Base-by-base conservation (phyloP, 2,888 invertebrate genomes). In the Cancer borealis region DNA sequence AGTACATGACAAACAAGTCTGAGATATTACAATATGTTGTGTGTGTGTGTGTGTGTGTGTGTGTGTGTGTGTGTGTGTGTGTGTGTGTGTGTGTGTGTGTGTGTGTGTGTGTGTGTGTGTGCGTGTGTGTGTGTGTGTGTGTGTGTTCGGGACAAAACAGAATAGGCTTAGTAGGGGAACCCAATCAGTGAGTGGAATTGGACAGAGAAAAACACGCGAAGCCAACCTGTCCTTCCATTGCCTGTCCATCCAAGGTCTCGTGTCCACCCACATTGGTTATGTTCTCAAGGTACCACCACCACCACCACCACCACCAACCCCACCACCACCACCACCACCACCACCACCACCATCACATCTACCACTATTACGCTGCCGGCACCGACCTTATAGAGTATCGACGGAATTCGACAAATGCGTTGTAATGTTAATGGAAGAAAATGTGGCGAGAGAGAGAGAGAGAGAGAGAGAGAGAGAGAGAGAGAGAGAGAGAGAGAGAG, bases 121-220 rank as follows among this genome's bases (percentile, higher is more conserved):
- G 45, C 8, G 89, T 90, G 54, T 90, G 91, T 90, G 54, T 49
- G 91, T 90, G 91, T 60, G 91, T 49, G 49, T 90, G 91, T 90
- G 47, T 49, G 30, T 49, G 14, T 26, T 17, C 4, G n/a, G 66
- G 66, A n/a, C 21, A 21, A 21, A 66, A 66, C n/a, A 66, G 66
- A 66, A 66, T n/a, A 66, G 66, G 66, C 66, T 66, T 66, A 66
- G 60, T 17, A 66, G n/a, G n/a, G 66, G 1, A n/a, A 66, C 21
- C 66, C 66, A 66, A n/a, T 66, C 54, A 54, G 54, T 54, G 54
- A 54, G 14, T 54, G 14, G 14, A 14, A 54, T 8, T 14, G 14
- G 14, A 14, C 12, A 12, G 54, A 54, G 54, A 54, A 14, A 14
- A 14, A 54, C 54, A 54, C 54, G 10, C 54, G 54, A 17, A n/a